Percentiles rank a stretch among this genome's conserved stretches.
Evolutionary conservation across 2,888 invertebrate species (phyloP).

Genomic region (Melanophora roralis): DNA sequence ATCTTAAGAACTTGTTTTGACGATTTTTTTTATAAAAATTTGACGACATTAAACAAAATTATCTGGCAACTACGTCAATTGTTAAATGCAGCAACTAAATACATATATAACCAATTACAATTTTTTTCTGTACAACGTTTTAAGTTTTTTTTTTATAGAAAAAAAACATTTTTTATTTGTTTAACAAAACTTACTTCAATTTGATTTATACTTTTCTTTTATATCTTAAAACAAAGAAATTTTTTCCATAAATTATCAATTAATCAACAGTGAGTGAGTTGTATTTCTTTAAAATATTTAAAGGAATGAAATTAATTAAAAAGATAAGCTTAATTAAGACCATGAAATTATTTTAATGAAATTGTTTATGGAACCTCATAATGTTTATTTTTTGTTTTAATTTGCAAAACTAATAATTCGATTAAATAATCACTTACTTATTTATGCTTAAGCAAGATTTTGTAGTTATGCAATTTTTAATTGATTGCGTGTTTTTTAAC

Average conservation of each 20-base stretch:
- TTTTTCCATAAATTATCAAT: neutral
- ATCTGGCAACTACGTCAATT: too few relatives aligned
- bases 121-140: too few relatives aligned
- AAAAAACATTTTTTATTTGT: too few relatives aligned
- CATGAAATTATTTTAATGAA: conserved; percentile 49
- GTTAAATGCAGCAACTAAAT: too few relatives aligned
- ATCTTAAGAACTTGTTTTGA: too few relatives aligned
- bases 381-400: neutral
- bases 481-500: conserved; percentile 36
- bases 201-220: conserved; percentile 35
- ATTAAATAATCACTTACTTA: conserved; percentile 27
- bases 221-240: neutral
- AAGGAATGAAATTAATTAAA: conserved; percentile 4
- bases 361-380: neutral
- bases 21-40: too few relatives aligned
- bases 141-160: too few relatives aligned
- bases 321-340: conserved; percentile 42
- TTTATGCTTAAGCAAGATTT: neutral
- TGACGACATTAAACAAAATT: too few relatives aligned
- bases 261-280: neutral
- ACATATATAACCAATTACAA: too few relatives aligned
- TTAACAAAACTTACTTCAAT: conserved; percentile 38
- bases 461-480: neutral
- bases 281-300: conserved; percentile 11
- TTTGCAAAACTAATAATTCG: conserved; percentile 29